Conservation (phyloP, 2,888 invertebrate genomes). For the Danaus chrysippus region DNA sequence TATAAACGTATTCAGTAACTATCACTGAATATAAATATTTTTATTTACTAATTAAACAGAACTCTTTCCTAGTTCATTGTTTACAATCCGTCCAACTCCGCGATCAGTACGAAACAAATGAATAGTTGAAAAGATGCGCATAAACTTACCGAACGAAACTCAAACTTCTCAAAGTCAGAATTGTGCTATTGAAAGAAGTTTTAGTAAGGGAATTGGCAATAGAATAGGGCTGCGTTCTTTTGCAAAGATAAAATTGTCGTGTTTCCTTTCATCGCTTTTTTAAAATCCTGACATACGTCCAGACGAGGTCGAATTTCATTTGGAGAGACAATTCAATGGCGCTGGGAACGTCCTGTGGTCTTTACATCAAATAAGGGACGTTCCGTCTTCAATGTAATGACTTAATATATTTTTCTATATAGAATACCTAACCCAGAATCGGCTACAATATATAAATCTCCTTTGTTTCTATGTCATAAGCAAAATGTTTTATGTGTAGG, state of each 20-base stretch:
- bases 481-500: constrained; percentile 6
- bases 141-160: constrained; percentile 42
- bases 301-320: constrained; percentile 19
- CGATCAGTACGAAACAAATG: constrained; percentile 43
- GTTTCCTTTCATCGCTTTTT: constrained; percentile 52
- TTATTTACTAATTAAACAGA: background rate
- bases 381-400: background rate
- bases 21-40: background rate
- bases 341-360: constrained; percentile 1
- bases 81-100: constrained; percentile 37
- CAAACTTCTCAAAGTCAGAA: constrained; percentile 35
- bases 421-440: too few relatives aligned
- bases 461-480: too few relatives aligned
- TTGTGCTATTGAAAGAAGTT: constrained; percentile 53
- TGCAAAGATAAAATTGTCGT: constrained; percentile 54
- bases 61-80: constrained; percentile 29
- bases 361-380: constrained; percentile 1
- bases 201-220: constrained; percentile 53
- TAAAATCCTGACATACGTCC: constrained; percentile 10
- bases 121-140: constrained; percentile 49
- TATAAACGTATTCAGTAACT: too few relatives aligned
- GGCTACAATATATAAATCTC: too few relatives aligned
- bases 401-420: constrained; percentile 9
- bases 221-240: constrained; percentile 54
- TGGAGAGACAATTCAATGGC: constrained; percentile 17